Evolutionary conservation across 2,888 invertebrate genomes (phyloP), one percentile per base, ranked within the genome.

Genomic region (Notodonta dromedarius): DNA sequence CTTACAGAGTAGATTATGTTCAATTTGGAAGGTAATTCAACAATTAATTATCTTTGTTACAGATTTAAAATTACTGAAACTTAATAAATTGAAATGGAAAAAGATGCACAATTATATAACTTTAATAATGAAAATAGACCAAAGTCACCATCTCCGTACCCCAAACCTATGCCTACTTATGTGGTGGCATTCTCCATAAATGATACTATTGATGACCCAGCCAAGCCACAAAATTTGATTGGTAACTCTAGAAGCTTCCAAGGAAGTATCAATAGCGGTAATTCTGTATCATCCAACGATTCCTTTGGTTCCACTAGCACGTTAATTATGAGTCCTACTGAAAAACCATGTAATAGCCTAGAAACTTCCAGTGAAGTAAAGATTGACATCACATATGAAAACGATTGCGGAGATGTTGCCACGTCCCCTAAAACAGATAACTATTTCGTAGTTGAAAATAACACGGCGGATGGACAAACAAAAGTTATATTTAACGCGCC

Each of bases 151-250:
- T 71, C 69, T 6, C 61, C 54, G 50, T 77, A 62, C 64, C 73
- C 75, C 6, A 77, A 73, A 64, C 69, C 56, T 51, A 60, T 65
- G 32, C 70, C 81, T 5, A 73, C 79, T 2, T 84, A 74, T 62
- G 71, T 83, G 0, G 82, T 86, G 0, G 80, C 79, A 4, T 84
- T 80, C 69, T 69, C 85, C 16, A 59, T 79, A 7, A 77, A 80
- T 51, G 81, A 83, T 63, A 77, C 76, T n/a, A 74, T 74, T 46
- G 81, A 83, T 60, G 78, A 84, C 44, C 60, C 77, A 2, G 57
- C 62, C 9, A 78, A 73, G 14, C 71, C 79, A 39, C 73, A 77
- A 71, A 72, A n/a, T n/a, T n/a, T 73, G 70, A 74, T 78, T 39
- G 70, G 73, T 56, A 76, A 69, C 32, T 79, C 75, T 61, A 62